Evolutionary conservation across 1,140 invertebrate genomes (phyloP), one percentile per base, ranked within the genome.

Genomic region (Pseudomyrmex flavicornis): DNA sequence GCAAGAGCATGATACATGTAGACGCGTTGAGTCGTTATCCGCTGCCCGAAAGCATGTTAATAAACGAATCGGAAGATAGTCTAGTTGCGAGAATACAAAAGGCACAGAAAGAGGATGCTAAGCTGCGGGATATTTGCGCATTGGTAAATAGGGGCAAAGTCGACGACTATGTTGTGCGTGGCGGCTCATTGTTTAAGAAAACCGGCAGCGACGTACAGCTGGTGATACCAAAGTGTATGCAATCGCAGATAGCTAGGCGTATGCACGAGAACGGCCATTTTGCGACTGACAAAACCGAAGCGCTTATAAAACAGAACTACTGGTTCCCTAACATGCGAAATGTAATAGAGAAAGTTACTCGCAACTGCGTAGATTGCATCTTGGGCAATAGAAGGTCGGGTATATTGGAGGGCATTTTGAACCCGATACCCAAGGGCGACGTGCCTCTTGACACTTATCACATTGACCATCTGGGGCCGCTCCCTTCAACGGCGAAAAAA

Each of bases 181-280:
- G 17, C 17, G 0, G 0, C 17, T 17, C 17, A 0, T 17, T 17
- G 17, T 17, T 17, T 17, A 17, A 17, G 17, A 17, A 17, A 17
- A 17, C 17, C 4, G 26, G 26, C 2, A 20, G 8, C 8, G 68
- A 48, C 3, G 15, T 17, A 3, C 26, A 7, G 7, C 8, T 35
- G 1, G 12, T 56, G 35, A 20, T 70, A 0, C 50, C 52, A 1
- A 70, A n/a, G 2, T 9, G 7, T 2, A 15, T 54, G 20, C 50
- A 70, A 2, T 2, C 10, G 1, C 20, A 70, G 13, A 13, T 70
- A 7, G 4, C n/a, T 1, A 4, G 65, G 1, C 2, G 50, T 1
- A 20, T 35, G 0, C 68, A 70, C 56, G 50, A 70, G n/a, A 26
- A 26, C 1, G 52, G 68, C 3, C 68, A 70, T 9, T 70, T 56